These are phyloP conservation scores for Pedionomus torquatus DNA, from an alignment of 2,113 vertebrate genomes.

Conservation along the genomic window DNA sequence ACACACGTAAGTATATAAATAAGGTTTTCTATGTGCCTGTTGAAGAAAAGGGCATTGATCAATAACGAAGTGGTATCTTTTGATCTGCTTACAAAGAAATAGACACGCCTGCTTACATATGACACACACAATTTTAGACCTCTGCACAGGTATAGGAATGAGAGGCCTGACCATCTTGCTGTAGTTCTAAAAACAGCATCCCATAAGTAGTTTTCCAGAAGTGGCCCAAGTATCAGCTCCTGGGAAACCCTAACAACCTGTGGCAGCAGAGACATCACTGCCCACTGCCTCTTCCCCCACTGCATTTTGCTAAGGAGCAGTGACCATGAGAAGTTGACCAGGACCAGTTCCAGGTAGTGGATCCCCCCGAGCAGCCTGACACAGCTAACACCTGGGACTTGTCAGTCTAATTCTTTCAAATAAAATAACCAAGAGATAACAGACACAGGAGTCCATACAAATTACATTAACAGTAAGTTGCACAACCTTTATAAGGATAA, in stretches of 20 bases:
- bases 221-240: background rate
- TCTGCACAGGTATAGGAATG: background rate
- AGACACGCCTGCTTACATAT: background rate
- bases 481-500: background rate
- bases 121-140: background rate
- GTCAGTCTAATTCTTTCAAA: background rate
- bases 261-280: background rate
- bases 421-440: background rate
- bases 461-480: background rate
- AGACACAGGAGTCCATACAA: background rate
- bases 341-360: background rate
- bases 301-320: background rate
- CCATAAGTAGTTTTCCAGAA: accelerated
- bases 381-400: background rate
- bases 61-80: background rate
- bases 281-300: accelerated
- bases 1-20: no score
- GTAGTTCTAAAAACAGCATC: background rate
- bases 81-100: background rate
- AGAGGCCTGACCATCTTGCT: background rate
- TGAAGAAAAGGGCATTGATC: background rate
- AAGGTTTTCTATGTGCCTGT: no score
- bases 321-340: background rate
- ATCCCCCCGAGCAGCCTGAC: background rate
- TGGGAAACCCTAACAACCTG: background rate